Base-by-base conservation (phyloP, 2,797 vertebrate genomes). In the Australoheros facetus region DNA sequence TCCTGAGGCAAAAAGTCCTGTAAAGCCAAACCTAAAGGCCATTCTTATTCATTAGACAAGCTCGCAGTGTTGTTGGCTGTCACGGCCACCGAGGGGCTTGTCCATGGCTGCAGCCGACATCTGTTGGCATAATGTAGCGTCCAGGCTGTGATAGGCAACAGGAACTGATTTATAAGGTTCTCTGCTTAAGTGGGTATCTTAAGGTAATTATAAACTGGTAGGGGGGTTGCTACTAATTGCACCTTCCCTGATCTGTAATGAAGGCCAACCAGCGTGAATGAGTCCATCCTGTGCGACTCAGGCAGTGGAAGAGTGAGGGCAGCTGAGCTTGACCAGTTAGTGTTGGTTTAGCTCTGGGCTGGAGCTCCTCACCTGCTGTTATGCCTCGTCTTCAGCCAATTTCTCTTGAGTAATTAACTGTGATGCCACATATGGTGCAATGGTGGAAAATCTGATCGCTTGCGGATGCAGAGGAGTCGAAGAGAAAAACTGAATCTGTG, bases 231-330 rank as follows among this genome's bases (percentile, higher is more conserved):
- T 76, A 13, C 92, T 95, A 95, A 95, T 95, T 94, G 92, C 91
- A 89, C 89, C 91, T 93, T 92, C 91, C 91, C 88, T 94, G 93
- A 95, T 92, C 92, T 92, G 92, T 93, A 93, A 93, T 93, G 93
- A 92, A 91, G 89, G 91, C 90, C 88, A 80, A 87, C 77, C 93
- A 91, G 90, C 88, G 60, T 93, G 93, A 94, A 88, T 16, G 80
- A 89, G 88, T 81, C 80, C 86, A 85, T 87, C 86, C 85, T 75
- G 84, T 14, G 78, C 53, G 69, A 84, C 74, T 79, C 84, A 79
- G 86, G 83, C 90, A 77, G 85, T 6, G 70, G 79, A 82, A 82
- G 83, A 83, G 81, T 42, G 75, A 78, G 85, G 85, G 90, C 91
- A 87, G 90, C 91, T 91, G 89, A 87, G 90, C 93, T 87, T 92